Evolutionary conservation across 2,797 vertebrate species (phyloP).

Genomic region (Ambastaia sidthimunki): DNA sequence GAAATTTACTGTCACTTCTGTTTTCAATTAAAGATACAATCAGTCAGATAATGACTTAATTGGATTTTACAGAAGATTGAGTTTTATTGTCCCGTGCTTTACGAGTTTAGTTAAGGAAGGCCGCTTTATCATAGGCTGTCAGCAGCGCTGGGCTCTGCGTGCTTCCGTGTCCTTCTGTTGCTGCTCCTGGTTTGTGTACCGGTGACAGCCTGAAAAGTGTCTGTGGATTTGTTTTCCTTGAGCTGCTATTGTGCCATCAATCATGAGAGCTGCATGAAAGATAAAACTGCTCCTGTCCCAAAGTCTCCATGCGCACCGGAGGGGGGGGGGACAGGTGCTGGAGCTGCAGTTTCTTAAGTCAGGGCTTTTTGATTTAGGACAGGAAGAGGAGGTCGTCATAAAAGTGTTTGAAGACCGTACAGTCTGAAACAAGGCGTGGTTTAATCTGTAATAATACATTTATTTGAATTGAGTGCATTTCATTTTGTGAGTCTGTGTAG

Average conservation of each 20-base stretch:
- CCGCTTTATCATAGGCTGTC: slow-evolving; percentile 97
- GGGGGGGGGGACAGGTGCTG: slow-evolving; percentile 12
- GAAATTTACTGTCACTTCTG: slow-evolving; percentile 99
- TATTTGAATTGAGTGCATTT: slow-evolving; percentile 33
- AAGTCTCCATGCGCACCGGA: slow-evolving; percentile 23
- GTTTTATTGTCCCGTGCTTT: slow-evolving; percentile 99
- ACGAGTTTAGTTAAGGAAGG: slow-evolving; percentile 99
- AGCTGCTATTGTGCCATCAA: slow-evolving; percentile 75
- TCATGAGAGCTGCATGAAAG: slow-evolving; percentile 71
- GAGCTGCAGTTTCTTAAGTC: slow-evolving; percentile 44
- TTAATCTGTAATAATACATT: slow-evolving; percentile 56
- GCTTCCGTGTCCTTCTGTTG: slow-evolving; percentile 80
- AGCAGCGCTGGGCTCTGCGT: slow-evolving; percentile 74
- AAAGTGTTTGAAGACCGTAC: slow-evolving; percentile 48
- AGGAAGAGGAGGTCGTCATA: slow-evolving; percentile 52
- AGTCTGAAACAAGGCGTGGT: slow-evolving; percentile 48
- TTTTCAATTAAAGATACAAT: slow-evolving; percentile 99
- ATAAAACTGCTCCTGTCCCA: slow-evolving; percentile 68
- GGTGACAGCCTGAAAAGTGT: slow-evolving; percentile 74
- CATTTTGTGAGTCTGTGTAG: slow-evolving; percentile 13
- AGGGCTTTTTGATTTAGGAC: slow-evolving; percentile 52
- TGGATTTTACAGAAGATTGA: slow-evolving; percentile 99
- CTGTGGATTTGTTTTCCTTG: slow-evolving; percentile 79
- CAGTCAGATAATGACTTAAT: slow-evolving; percentile 99
- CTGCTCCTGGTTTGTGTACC: slow-evolving; percentile 68